Evolutionary conservation across 2,797 vertebrate genomes (phyloP), one percentile per base, ranked within the genome.

Genomic region (Gymnothorax javanicus): DNA sequence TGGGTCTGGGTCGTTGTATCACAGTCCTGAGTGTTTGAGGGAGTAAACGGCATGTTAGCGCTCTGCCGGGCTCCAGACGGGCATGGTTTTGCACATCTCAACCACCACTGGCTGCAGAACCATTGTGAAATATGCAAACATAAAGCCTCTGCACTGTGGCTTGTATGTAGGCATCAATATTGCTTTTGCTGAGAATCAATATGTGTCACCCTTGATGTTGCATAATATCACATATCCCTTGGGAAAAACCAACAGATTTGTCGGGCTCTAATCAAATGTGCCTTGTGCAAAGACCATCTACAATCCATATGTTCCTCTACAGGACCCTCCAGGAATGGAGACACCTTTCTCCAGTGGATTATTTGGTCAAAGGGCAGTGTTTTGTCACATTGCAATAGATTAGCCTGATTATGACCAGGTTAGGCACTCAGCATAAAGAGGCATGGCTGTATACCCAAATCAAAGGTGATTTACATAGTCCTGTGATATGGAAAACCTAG

Each of bases 141-240:
- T 84, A 77, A 85, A 75, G 56, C 12, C 52, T 43, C 25, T 17
- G 20, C 84, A 81, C 86, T 73, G 86, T 58, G 56, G 69, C 77
- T 12, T 17, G 17, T 60, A 60, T 60, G 59, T 60, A 60, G 13
- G 59, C 15, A 20, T 20, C 12, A 20, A 20, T 64, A 64, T 64
- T 64, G 15, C 60, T 20, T 15, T 7, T 5, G 4, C 23, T 64
- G 60, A 20, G 60, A 64, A 64, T 64, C 2, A 20, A 64, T 64
- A 64, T 64, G 1, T 64, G 17, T 64, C 13, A 15, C 33, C 33
- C 33, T 43, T 43, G 33, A 43, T 43, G 33, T 43, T 43, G 33
- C 33, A 43, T 43, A 43, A 43, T 15, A 64, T 17, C 17, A 4
- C 60, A 64, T 64, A 64, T 64, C 60, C 12, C 23, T 7, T 15